Evolutionary conservation across 2,113 vertebrate genomes (phyloP).

Genomic region (Lichenostomus cassidix): DNA sequence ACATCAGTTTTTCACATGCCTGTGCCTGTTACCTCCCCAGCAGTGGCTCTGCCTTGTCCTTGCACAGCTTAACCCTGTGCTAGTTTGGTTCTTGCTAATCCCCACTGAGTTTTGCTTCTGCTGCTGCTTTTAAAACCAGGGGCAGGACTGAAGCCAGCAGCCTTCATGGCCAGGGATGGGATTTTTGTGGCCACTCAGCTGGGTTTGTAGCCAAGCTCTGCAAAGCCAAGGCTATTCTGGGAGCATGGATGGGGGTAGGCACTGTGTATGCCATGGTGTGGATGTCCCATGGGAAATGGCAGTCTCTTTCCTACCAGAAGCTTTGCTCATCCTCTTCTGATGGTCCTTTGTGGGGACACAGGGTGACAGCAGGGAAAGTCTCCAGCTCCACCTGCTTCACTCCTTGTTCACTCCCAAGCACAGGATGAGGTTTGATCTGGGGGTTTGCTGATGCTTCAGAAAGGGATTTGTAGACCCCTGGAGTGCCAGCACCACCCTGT

Average conservation of each 20-base stretch:
- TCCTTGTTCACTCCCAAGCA: fast-evolving
- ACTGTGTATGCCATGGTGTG: fast-evolving
- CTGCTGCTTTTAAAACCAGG: neutral
- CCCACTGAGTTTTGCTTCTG: neutral
- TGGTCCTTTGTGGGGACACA: fast-evolving
- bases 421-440: neutral
- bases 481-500: neutral
- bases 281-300: neutral
- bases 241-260: fast-evolving
- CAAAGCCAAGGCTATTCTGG: neutral
- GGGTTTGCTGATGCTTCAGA: neutral
- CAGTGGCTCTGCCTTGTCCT: neutral
- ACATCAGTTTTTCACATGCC: neutral
- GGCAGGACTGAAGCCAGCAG: neutral
- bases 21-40: neutral
- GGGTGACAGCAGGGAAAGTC: neutral
- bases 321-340: fast-evolving
- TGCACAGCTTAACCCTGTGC: neutral
- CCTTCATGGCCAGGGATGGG: neutral
- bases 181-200: neutral
- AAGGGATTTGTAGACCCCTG: fast-evolving
- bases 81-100: neutral
- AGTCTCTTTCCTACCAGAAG: neutral
- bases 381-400: neutral
- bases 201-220: neutral